Evolutionary conservation across 2,113 vertebrate species (phyloP).

Genomic region (Symphodus melops): DNA sequence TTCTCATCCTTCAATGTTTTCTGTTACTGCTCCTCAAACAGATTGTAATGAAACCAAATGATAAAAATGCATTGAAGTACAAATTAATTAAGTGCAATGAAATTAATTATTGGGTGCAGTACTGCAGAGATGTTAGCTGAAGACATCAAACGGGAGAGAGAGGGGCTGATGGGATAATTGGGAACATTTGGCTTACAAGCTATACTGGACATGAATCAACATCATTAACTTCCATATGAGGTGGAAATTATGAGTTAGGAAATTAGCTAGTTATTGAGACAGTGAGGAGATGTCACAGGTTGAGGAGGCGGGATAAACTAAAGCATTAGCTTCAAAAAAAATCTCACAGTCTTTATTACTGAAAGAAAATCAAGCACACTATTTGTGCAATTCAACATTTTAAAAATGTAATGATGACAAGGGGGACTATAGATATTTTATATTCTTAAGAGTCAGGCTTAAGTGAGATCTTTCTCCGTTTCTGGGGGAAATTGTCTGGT

Average conservation of each 20-base stretch:
- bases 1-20: conserved; percentile 25
- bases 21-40: conserved; percentile 31
- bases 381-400: background rate
- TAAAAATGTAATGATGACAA: conserved; percentile 10
- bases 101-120: conserved; percentile 62
- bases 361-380: conserved; percentile 20
- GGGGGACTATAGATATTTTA: conserved; percentile 6
- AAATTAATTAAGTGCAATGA: conserved; percentile 64
- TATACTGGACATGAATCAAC: conserved; percentile 63
- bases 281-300: conserved; percentile 1
- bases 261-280: conserved; percentile 35
- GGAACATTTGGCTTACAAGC: conserved; percentile 53
- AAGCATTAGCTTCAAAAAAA: conserved; percentile 15
- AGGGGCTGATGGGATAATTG: conserved; percentile 47
- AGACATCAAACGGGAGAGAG: conserved; percentile 53
- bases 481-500: background rate
- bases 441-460: conserved; percentile 13
- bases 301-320: conserved; percentile 11
- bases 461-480: background rate
- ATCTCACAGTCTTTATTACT: conserved; percentile 3
- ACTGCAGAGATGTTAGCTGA: conserved; percentile 49
- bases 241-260: conserved; percentile 36
- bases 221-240: conserved; percentile 58
- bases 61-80: conserved; percentile 48
- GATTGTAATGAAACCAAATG: conserved; percentile 47